Base-by-base conservation (phyloP, 2,888 invertebrate genomes). In the Eupelmus urozonus region DNA sequence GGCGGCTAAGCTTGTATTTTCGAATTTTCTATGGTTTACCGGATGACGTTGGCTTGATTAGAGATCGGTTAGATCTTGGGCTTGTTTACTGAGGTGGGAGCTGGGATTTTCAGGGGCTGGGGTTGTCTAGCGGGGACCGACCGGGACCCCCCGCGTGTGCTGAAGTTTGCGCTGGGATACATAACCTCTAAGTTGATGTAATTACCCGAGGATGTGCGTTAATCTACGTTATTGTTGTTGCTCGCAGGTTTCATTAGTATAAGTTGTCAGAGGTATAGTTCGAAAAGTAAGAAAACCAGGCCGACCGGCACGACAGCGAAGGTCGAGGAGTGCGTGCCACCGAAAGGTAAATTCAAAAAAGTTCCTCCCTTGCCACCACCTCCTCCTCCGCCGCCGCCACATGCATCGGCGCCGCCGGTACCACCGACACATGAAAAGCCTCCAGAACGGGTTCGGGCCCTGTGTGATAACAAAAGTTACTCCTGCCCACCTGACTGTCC, bases 401-500 rank as follows among this genome's bases (percentile, higher is more conserved):
- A 89, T 65, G 86, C 88, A 85, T 87, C 87, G 77, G 57, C 82
- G 59, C 85, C 88, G 18, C 70, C 79, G n/a, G 25, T 53, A 29
- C 27, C 69, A 59, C 62, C 70, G n/a, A 16, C 63, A 67, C 55
- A 63, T 16, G 0, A 42, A 77, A 82, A 84, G 69, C 76, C 82
- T 7, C 23, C 72, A 75, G 75, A 77, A 27, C 77, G 80, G 65
- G 49, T 40, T 23, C 34, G 80, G 1, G 81, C 86, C 11, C 60
- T 80, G 2, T 87, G 87, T 34, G 87, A 87, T 71, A 82, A 81
- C 62, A 57, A 78, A 70, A 81, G 80, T 80, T 84, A 81, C 45
- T 59, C 81, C 55, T 87, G 88, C 67, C 88, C 88, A 40, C 82
- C 86, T 7, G 71, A 82, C 20, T 87, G 87, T 80, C 84, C 86